phyloP scores from a whole-genome alignment of 2,113 vertebrate genomes.

The Odobenus rosmarus region DNA sequence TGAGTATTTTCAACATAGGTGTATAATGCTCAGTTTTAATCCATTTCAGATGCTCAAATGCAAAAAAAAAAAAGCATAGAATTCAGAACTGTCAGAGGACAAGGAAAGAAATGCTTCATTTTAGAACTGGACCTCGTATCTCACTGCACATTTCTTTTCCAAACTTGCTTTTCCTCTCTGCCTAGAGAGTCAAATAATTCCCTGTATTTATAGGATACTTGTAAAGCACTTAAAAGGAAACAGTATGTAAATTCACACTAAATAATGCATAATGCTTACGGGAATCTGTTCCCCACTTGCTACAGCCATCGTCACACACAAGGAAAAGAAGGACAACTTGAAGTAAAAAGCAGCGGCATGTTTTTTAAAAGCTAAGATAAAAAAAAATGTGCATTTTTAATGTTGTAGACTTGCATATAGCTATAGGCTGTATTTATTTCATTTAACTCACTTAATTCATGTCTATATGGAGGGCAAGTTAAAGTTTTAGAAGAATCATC shows the following conservation, averaged over 20 bases:
- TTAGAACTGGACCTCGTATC: slow-evolving; percentile 7
- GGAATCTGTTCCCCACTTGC: slow-evolving; percentile 73
- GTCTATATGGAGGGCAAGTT: background rate
- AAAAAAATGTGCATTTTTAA: slow-evolving; percentile 48
- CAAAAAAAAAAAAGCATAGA: background rate
- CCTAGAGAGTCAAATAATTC: slow-evolving; percentile 63
- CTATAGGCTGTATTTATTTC: slow-evolving; percentile 45
- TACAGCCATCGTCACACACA: slow-evolving; percentile 51
- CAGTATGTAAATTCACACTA: slow-evolving; percentile 79
- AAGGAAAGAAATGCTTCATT: background rate
- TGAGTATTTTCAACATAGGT: slow-evolving; percentile 39
- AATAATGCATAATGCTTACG: slow-evolving; percentile 80
- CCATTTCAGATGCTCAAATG: background rate
- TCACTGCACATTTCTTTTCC: slow-evolving; percentile 47
- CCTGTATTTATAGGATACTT: slow-evolving; percentile 75
- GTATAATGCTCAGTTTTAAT: background rate
- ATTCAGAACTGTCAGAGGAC: slow-evolving; percentile 10
- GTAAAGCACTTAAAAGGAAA: slow-evolving; percentile 74
- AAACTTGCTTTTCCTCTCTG: slow-evolving; percentile 59
- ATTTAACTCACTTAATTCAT: slow-evolving; percentile 51
- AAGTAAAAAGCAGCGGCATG: slow-evolving; percentile 35
- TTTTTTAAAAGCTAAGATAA: slow-evolving; percentile 49
- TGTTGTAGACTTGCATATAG: background rate
- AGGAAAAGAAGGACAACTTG: slow-evolving; percentile 30
- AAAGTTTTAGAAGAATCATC: slow-evolving; percentile 35